Evolutionary conservation across 2,888 invertebrate genomes (phyloP), one percentile per base, ranked within the genome.

Genomic region (Agrilus cyanescens): DNA sequence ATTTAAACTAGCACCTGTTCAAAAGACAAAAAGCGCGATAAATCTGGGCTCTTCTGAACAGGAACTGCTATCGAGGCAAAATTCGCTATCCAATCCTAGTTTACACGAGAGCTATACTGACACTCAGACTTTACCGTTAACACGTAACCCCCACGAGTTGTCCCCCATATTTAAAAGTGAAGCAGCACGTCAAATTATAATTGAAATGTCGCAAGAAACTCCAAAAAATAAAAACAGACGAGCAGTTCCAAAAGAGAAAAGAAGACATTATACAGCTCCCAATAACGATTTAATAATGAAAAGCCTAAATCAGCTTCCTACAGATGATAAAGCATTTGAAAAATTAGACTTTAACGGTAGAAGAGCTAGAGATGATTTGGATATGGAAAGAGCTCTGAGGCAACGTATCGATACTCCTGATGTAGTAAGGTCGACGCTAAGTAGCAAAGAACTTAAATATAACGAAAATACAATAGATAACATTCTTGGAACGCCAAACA

Each of bases 191-290:
- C 85, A 87, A 66, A 89, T 89, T 40, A 85, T 88, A 49, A 85
- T 82, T 49, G 87, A 88, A 67, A 81, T 88, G 77, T 73, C 76
- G 1, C 57, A 50, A 53, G 63, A 51, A 46, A 51, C 41, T 16
- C 58, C 61, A 14, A 61, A 59, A 46, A 58, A 63, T 46, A 50
- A 49, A n/a, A 63, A 61, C 52, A 68, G 79, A 49, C 74, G 88
- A 40, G 76, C 79, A 43, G 78, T 87, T 31, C 88, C 88, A 1
- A 81, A 80, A 53, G 86, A 88, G 60, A 89, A 87, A 63, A 71
- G 89, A 42, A 71, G 89, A 43, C 89, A 91, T 62, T 82, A 89
- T 57, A 93, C 91, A 0, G 88, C 91, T n/a, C 82, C 82, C 1
- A 79, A 82, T 47, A 65, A 67, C 46, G 65, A 64, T 51, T 49